Evolutionary conservation across 2,888 invertebrate species (phyloP).

Genomic region (Drosophila pseudotakahashii): DNA sequence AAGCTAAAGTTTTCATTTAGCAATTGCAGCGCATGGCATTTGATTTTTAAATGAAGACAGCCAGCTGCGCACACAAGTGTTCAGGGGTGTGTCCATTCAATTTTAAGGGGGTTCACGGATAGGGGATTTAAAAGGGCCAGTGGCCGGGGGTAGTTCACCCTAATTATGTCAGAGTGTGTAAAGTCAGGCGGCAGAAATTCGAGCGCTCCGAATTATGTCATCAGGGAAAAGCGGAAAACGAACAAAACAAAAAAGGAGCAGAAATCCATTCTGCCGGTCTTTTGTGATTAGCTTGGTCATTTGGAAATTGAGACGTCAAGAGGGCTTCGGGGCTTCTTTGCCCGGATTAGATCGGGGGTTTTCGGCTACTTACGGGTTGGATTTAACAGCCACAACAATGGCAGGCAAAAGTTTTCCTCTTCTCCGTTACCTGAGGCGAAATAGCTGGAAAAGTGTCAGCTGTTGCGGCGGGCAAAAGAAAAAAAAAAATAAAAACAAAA

Average conservation of each 20-base stretch:
- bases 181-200: constrained; percentile 66
- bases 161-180: constrained; percentile 70
- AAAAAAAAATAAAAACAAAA: constrained; percentile 3
- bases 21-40: constrained; percentile 65
- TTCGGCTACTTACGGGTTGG: constrained; percentile 47
- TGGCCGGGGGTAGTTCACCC: constrained; percentile 47
- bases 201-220: constrained; percentile 61
- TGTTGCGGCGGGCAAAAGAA: constrained; percentile 7
- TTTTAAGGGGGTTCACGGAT: constrained; percentile 2
- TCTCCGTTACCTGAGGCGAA: constrained; percentile 22
- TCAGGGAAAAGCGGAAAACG: constrained; percentile 20
- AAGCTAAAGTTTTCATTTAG: constrained; percentile 62
- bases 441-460: constrained; percentile 16
- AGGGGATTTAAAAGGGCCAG: constrained; percentile 1
- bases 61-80: constrained; percentile 74
- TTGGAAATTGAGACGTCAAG: constrained; percentile 70
- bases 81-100: constrained; percentile 55
- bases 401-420: constrained; percentile 7
- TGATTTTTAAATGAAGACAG: constrained; percentile 55
- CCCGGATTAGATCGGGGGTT: constrained; percentile 11
- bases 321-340: constrained; percentile 22
- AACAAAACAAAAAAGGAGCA: constrained; percentile 6
- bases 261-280: constrained; percentile 38
- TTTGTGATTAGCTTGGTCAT: constrained; percentile 69
- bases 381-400: constrained; percentile 53